phyloP scores from a whole-genome alignment of 2,888 invertebrate genomes.

The Notodonta ziczac region DNA sequence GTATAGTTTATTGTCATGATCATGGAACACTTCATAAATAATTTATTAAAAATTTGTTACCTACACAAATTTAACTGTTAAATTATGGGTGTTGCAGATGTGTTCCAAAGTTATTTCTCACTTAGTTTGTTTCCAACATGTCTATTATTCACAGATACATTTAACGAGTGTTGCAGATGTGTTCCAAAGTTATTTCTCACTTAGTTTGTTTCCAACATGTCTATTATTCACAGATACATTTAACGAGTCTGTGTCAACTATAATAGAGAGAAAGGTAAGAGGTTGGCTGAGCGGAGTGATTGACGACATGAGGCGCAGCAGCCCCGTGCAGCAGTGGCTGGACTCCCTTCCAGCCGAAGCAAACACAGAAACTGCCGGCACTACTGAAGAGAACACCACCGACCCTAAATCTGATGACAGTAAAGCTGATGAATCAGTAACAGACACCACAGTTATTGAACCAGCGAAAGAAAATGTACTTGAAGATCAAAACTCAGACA shows the following conservation, averaged over 20 bases:
- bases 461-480: constrained; percentile 43
- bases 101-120: no score
- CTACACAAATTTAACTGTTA: no score
- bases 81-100: no score
- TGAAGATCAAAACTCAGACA: constrained; percentile 65
- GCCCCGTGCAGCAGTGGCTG: constrained; percentile 91
- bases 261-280: constrained; percentile 76
- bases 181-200: no score
- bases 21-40: no score
- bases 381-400: constrained; percentile 40
- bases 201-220: no score
- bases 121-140: no score
- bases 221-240: constrained; percentile 66
- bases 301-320: constrained; percentile 86
- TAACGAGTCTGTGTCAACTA: constrained; percentile 74
- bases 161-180: no score
- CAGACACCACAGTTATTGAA: constrained; percentile 69
- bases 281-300: constrained; percentile 80
- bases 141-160: no score
- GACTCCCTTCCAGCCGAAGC: constrained; percentile 86
- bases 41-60: no score
- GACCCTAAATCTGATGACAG: constrained; percentile 64
- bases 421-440: constrained; percentile 66
- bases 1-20: no score
- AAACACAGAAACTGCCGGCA: constrained; percentile 36